Evolutionary conservation across 2,888 invertebrate species (phyloP).

Genomic region (Xylota sylvarum): DNA sequence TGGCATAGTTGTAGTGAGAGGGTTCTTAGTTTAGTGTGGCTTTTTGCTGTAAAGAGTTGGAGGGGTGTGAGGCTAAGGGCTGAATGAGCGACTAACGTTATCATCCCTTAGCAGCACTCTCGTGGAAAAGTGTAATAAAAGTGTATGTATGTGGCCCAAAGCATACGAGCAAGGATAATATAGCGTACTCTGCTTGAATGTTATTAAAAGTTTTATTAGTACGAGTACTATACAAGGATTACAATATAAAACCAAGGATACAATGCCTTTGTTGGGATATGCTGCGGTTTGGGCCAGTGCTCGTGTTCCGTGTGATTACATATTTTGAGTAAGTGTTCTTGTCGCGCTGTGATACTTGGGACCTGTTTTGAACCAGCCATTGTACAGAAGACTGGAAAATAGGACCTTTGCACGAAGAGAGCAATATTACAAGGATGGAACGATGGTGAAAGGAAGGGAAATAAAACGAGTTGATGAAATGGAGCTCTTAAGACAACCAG

Average conservation of each 20-base stretch:
- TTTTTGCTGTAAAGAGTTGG: constrained; percentile 2
- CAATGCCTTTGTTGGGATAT: constrained; percentile 3
- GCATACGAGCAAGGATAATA: constrained; percentile 45
- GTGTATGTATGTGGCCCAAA: constrained; percentile 6
- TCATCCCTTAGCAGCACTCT: constrained; percentile 64
- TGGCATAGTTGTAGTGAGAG: constrained; percentile 3
- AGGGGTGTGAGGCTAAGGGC: not conserved
- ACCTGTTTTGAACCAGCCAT: no score
- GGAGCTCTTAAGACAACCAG: no score
- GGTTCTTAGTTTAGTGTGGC: constrained; percentile 57
- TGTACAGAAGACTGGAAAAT: no score
- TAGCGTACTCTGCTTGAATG: constrained; percentile 40
- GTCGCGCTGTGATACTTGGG: no score
- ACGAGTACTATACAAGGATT: constrained; percentile 7
- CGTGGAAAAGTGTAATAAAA: constrained; percentile 65
- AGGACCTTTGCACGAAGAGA: no score
- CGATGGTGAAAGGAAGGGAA: no score
- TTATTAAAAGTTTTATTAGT: constrained; percentile 64
- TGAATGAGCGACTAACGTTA: constrained; percentile 36
- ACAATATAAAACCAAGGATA: not conserved
- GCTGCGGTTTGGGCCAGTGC: not conserved
- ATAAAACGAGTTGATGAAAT: no score
- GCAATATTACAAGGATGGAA: no score
- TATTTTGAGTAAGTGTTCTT: not conserved
- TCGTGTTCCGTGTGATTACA: constrained; percentile 11